A percentile compares a stretch with the other conserved stretches of the same genome.
Evolutionary conservation across 1,140 invertebrate species (phyloP).

Genomic region (Thaumetopoea pityocampa): DNA sequence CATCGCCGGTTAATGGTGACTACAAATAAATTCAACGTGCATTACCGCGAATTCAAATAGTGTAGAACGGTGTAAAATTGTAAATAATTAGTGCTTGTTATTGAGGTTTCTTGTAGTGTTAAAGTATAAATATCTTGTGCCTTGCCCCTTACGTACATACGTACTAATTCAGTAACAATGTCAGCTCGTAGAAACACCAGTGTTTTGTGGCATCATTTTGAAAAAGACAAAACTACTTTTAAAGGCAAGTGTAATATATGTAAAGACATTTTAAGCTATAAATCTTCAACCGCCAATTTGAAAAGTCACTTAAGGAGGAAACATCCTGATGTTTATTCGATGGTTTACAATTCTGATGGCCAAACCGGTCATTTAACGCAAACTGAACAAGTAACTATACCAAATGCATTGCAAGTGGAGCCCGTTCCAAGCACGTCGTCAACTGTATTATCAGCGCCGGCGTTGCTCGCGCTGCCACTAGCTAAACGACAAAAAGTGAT

Average conservation of each 20-base stretch:
- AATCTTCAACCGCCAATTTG: conserved; percentile 13
- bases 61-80: too few relatives aligned
- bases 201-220: conserved; percentile 14
- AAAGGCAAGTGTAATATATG: conserved; percentile 12
- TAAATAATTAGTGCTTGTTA: too few relatives aligned
- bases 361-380: not conserved
- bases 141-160: too few relatives aligned
- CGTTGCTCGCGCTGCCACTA: not conserved
- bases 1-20: too few relatives aligned
- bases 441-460: not conserved
- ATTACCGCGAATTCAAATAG: too few relatives aligned
- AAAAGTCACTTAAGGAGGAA: conserved; percentile 16
- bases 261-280: conserved; percentile 8
- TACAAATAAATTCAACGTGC: too few relatives aligned
- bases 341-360: not conserved
- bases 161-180: too few relatives aligned
- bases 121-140: too few relatives aligned
- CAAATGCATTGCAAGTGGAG: not conserved
- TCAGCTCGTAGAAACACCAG: conserved; percentile 8
- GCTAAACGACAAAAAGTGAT: conserved; percentile 12
- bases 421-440: not conserved
- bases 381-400: not conserved
- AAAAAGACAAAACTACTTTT: conserved; percentile 2
- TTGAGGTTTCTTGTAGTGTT: too few relatives aligned
- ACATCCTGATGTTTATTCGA: conserved; percentile 6